Evolutionary conservation across 2,888 invertebrate genomes (phyloP).

Genomic region (Lepidocyrtoides sp.): DNA sequence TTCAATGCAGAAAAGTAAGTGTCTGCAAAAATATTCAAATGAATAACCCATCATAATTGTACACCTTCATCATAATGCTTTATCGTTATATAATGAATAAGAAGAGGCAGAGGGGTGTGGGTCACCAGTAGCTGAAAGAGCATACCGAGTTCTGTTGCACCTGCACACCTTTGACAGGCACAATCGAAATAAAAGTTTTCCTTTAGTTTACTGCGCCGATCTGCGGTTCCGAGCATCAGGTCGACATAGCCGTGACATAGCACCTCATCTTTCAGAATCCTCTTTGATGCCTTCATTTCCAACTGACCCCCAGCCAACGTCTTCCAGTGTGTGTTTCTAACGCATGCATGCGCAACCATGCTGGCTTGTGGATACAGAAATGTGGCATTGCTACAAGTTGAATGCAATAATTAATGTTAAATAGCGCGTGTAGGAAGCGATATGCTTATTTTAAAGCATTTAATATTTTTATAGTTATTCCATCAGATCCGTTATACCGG

Average conservation of each 20-base stretch:
- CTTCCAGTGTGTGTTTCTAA: slow-evolving; percentile 79
- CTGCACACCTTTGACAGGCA: slow-evolving; percentile 75
- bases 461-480: too few species aligned
- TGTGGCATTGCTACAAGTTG: slow-evolving; percentile 75
- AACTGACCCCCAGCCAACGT: slow-evolving; percentile 67
- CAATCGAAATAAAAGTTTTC: slow-evolving; percentile 80
- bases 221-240: slow-evolving; percentile 75
- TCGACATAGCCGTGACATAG: slow-evolving; percentile 80
- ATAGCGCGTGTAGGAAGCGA: not conserved
- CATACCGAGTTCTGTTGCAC: slow-evolving; percentile 79
- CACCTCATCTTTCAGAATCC: slow-evolving; percentile 63
- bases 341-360: slow-evolving; percentile 81
- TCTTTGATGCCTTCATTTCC: slow-evolving; percentile 77
- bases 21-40: too few species aligned
- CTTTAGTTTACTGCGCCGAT: slow-evolving; percentile 58
- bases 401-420: not conserved
- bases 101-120: too few species aligned
- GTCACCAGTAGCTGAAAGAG: too few species aligned
- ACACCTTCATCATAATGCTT: too few species aligned
- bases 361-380: slow-evolving; percentile 78
- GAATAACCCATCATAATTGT: too few species aligned
- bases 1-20: slow-evolving; percentile 82
- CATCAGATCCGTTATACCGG: too few species aligned
- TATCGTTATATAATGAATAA: too few species aligned
- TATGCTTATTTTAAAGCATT: too few species aligned